Evolutionary conservation across 2,888 invertebrate species (phyloP).

Genomic region (Thymelicus acteon): DNA sequence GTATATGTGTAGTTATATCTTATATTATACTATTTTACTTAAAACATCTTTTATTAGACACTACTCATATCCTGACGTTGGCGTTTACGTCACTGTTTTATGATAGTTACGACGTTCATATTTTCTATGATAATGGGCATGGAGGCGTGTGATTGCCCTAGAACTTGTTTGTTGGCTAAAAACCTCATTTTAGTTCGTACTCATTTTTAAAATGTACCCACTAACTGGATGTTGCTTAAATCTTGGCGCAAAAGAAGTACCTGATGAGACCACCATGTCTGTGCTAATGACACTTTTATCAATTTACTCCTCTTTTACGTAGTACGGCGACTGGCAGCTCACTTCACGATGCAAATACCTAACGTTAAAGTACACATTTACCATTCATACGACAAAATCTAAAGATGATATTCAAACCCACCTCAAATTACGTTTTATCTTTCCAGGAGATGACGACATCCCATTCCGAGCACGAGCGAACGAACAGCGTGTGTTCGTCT

Average conservation of each 20-base stretch:
- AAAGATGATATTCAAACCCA: too few relatives aligned
- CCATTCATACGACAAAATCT: neutral
- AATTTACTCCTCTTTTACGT: neutral
- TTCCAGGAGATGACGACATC: conserved; percentile 82
- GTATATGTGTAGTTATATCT: conserved; percentile 37
- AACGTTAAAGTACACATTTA: neutral
- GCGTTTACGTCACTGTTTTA: conserved; percentile 32
- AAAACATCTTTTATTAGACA: conserved; percentile 38
- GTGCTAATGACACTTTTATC: neutral
- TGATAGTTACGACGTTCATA: conserved; percentile 32
- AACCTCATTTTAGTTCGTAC: neutral
- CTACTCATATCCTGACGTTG: conserved; percentile 34
- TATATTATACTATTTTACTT: conserved; percentile 34
- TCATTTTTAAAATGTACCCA: neutral
- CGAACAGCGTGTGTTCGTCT: conserved; percentile 87
- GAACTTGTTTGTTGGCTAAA: conserved; percentile 1
- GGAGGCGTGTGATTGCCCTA: conserved; percentile 46
- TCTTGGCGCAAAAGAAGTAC: neutral
- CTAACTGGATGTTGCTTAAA: neutral
- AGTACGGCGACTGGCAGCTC: neutral
- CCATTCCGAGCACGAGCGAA: conserved; percentile 87
- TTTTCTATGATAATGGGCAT: conserved; percentile 40
- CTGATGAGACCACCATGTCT: too few relatives aligned
- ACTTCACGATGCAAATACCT: neutral
- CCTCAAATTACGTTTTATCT: neutral